A percentile compares a stretch with the other conserved stretches of the same genome.
These are phyloP conservation scores for Notiomystis cincta DNA, from an alignment of 2,113 vertebrate species.

Conservation along the genomic window DNA sequence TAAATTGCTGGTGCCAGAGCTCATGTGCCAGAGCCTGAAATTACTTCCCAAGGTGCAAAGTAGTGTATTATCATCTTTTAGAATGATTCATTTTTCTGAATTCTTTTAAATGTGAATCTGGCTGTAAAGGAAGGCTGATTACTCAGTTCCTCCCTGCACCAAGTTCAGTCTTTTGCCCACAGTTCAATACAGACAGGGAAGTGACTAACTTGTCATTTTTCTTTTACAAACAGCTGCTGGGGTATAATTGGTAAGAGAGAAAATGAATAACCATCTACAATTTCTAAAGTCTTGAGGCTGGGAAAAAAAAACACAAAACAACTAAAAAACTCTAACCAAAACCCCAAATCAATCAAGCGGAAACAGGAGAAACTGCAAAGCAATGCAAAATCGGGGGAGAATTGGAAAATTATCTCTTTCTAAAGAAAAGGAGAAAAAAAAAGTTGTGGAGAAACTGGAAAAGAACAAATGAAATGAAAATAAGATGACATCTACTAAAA, in stretches of 20 bases:
- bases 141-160: conserved; percentile 50
- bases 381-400: neutral
- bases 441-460: neutral
- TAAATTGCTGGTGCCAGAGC: neutral
- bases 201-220: conserved; percentile 44
- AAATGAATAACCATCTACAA: neutral
- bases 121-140: conserved; percentile 43
- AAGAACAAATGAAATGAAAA: neutral
- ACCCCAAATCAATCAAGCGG: neutral
- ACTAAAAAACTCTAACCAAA: neutral
- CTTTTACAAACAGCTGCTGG: conserved; percentile 26
- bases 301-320: neutral
- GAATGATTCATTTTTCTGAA: conserved; percentile 50
- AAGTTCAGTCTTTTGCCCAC: conserved; percentile 41
- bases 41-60: conserved; percentile 35
- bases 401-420: neutral
- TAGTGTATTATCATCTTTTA: conserved; percentile 6
- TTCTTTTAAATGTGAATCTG: conserved; percentile 35
- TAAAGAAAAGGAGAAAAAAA: neutral
- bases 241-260: conserved; percentile 1
- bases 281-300: neutral
- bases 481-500: neutral
- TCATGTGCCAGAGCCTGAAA: conserved; percentile 20
- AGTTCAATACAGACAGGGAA: conserved; percentile 32
- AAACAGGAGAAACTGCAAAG: neutral